phyloP scores from a whole-genome alignment of 2,888 invertebrate species.

The Rosalia funebris region DNA sequence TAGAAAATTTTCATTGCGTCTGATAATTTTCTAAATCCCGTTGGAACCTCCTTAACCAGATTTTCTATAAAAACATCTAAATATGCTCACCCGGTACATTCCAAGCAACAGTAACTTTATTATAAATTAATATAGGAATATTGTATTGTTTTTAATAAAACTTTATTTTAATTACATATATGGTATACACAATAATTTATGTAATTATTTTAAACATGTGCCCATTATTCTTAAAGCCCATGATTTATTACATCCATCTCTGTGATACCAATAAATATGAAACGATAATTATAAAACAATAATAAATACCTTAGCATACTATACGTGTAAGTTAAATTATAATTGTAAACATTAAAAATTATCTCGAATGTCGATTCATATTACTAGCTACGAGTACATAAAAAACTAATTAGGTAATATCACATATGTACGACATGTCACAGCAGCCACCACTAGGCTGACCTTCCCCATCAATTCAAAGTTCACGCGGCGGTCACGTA shows the following conservation, averaged over 20 bases:
- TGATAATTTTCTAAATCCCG: too few relatives aligned
- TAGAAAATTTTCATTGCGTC: too few relatives aligned
- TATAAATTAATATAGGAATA: too few relatives aligned
- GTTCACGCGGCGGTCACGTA: conserved; percentile 16
- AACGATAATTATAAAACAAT: background rate
- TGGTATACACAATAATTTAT: background rate
- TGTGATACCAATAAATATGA: background rate
- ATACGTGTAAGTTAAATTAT: conserved; percentile 7
- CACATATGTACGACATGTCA: conserved; percentile 11
- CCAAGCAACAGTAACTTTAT: too few relatives aligned
- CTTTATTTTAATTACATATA: background rate
- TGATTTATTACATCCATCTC: background rate
- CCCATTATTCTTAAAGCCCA: background rate
- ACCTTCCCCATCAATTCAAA: conserved; percentile 10
- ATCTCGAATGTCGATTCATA: conserved; percentile 17
- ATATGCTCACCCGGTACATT: too few relatives aligned
- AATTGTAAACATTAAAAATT: conserved; percentile 12
- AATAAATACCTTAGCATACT: background rate
- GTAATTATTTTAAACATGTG: background rate
- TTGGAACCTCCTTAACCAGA: too few relatives aligned
- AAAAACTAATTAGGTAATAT: conserved; percentile 12
- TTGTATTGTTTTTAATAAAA: too few relatives aligned
- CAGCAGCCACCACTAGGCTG: background rate
- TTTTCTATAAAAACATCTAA: too few relatives aligned
- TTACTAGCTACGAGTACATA: background rate